Evolutionary conservation across 2,113 vertebrate species (phyloP), one percentile per base, ranked within the genome.

Genomic region (Syrmaticus mikado): DNA sequence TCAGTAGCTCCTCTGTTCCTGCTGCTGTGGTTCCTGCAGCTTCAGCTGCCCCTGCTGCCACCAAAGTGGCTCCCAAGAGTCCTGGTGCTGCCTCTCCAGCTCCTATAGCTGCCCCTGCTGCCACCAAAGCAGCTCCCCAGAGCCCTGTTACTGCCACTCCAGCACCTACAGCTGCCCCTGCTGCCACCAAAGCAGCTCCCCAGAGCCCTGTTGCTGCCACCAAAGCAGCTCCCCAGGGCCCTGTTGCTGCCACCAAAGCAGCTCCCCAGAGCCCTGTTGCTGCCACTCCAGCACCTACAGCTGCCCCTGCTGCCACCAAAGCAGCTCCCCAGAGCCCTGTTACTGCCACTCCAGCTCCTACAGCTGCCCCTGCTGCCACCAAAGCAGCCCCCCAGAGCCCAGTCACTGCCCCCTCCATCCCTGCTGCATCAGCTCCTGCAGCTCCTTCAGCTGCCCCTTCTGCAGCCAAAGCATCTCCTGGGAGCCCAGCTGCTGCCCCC

Each of bases 131-230:
- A 5, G n/a, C 58, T 24, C 58, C 58, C n/a, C 13, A 1, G 24
- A 64, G 62, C 25, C 21, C 46, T 22, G 46, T 48, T 48, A 6
- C 46, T 48, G 48, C 24, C 11, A 11, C 71, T 8, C 46, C 52
- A 12, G 12, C 19, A 13, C 34, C 60, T 61, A 7, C 20, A 38
- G 34, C 34, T 62, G 22, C 21, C 22, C 21, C 36, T 5, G 10
- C 53, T 55, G 34, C 57, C 27, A 34, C 4, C 17, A 34, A 32
- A 60, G n/a, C 13, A 5, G 58, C 58, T 21, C 58, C 58, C 18
- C 2, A 1, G 22, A 79, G 85, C 24, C 38, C 67, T 0, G 24
- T 34, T 1, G 1, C 67, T 72, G 48, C 19, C 14, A 27, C 2
- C 32, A 24, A 12, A 61, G 34, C 10, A 5, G n/a, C 58, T 24